A percentile compares a stretch with the other conserved stretches of the same genome.
Conservation (phyloP, 2,888 invertebrate genomes). For the Eupithecia inturbata region DNA sequence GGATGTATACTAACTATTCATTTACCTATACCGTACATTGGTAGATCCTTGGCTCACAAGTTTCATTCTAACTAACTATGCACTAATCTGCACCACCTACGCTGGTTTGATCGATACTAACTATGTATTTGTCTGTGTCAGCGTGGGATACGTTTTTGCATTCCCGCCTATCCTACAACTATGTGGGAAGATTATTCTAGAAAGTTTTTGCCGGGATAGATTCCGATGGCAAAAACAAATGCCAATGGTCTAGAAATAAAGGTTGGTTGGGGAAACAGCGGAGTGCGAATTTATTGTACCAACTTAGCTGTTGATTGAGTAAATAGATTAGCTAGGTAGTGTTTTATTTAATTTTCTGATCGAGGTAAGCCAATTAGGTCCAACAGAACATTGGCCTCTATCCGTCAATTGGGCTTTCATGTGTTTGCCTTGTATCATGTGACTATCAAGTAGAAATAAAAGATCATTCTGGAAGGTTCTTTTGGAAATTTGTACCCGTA, state of each 20-base stretch:
- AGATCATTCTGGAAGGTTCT: not conserved
- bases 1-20: constrained; percentile 1
- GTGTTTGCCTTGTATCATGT: not conserved
- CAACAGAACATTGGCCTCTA: not conserved
- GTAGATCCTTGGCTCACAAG: not conserved
- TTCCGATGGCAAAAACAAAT: constrained; percentile 17
- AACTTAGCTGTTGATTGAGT: not conserved
- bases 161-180: constrained; percentile 37
- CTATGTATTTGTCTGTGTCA: constrained; percentile 24
- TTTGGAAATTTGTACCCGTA: not conserved
- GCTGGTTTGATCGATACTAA: constrained; percentile 11
- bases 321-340: not conserved
- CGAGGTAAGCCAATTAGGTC: not conserved
- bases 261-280: not conserved
- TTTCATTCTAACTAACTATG: constrained; percentile 14
- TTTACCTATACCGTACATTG: not conserved
- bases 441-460: not conserved
- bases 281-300: not conserved
- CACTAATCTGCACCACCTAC: not conserved
- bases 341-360: not conserved
- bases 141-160: constrained; percentile 46
- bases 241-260: constrained; percentile 12
- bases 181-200: constrained; percentile 38
- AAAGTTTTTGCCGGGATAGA: constrained; percentile 28
- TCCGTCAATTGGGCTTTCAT: not conserved